Evolutionary conservation across 2,888 invertebrate genomes (phyloP), one percentile per base, ranked within the genome.

Genomic region (Desoria tigrina): DNA sequence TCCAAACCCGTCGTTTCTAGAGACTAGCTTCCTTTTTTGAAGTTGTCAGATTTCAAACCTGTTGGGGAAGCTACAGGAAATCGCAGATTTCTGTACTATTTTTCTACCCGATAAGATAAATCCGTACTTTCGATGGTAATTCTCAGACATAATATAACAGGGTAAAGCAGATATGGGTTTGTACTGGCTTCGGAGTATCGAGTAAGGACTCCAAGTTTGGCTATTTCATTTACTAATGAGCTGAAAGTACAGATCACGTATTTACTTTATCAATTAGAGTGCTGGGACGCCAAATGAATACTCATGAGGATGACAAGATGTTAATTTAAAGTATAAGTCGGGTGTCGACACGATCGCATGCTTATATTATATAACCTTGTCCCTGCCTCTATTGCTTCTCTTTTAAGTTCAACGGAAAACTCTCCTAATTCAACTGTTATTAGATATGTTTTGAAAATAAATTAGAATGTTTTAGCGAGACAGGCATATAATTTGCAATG

Each of bases 191-290:
- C 9, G 16, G 16, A 39, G 39, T 9, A 16, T 39, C 16, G 9
- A 9, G 16, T 39, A 9, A 11, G 9, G 39, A 9, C 9, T 39
- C 39, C 39, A 39, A 39, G 39, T 39, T 39, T 39, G 39, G 39
- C 39, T 39, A 39, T 39, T 39, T 39, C 16, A 39, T 39, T 39
- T 16, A 39, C 39, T 11, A 39, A 39, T 39, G 9, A 11, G 9
- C 39, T 16, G 39, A 39, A 39, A 39, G 39, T 9, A 39, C 16
- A 39, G 9, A 11, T 39, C 39, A 11, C 18, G 53, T 24, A 53
- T 53, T 53, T 53, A 24, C 26, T 53, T 53, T n/a, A 53, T 53
- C 53, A 24, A 21, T 26, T 24, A 26, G 53, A 53, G 53, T 53
- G 24, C 53, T 26, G 6, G 16, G 53, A 53, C 53, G 26, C 53